Evolutionary conservation across 2,888 invertebrate genomes (phyloP).

Genomic region (Dryobota labecula): DNA sequence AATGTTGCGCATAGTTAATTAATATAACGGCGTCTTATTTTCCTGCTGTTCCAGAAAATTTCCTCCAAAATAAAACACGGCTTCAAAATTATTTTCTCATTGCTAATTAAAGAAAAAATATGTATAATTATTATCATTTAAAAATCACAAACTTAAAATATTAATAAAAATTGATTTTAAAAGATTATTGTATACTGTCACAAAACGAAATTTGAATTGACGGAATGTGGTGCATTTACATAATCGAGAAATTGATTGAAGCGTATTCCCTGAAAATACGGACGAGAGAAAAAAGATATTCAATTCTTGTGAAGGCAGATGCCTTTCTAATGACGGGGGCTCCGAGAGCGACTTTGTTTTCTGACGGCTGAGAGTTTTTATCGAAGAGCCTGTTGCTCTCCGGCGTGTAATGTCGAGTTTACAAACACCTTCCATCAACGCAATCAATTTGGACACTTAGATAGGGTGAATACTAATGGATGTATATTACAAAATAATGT

Average conservation of each 20-base stretch:
- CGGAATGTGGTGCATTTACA: conserved; percentile 77
- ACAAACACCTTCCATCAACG: conserved; percentile 51
- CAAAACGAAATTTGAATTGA: conserved; percentile 77
- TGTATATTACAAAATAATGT: conserved; percentile 36
- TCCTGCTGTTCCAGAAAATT: conserved; percentile 13
- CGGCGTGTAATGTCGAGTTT: conserved; percentile 44
- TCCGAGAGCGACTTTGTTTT: conserved; percentile 69
- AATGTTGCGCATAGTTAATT: conserved; percentile 49
- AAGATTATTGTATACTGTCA: conserved; percentile 75
- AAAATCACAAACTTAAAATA: conserved; percentile 75
- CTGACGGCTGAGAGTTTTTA: conserved; percentile 63
- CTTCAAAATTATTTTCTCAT: conserved; percentile 26
- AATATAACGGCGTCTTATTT: conserved; percentile 32
- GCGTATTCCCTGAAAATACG: conserved; percentile 82
- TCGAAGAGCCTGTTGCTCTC: conserved; percentile 74
- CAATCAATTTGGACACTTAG: conserved; percentile 49
- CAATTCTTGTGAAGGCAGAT: conserved; percentile 81
- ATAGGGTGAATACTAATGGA: conserved; percentile 46
- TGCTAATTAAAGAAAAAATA: conserved; percentile 58
- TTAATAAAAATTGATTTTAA: conserved; percentile 78
- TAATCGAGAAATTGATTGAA: conserved; percentile 89
- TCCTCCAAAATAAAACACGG: conserved; percentile 27
- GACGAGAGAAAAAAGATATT: conserved; percentile 75
- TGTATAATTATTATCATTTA: conserved; percentile 61
- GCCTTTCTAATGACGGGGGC: conserved; percentile 80